These are phyloP conservation scores for Limnephilus lunatus DNA, from an alignment of 2,888 invertebrate genomes.

Conservation along the genomic window DNA sequence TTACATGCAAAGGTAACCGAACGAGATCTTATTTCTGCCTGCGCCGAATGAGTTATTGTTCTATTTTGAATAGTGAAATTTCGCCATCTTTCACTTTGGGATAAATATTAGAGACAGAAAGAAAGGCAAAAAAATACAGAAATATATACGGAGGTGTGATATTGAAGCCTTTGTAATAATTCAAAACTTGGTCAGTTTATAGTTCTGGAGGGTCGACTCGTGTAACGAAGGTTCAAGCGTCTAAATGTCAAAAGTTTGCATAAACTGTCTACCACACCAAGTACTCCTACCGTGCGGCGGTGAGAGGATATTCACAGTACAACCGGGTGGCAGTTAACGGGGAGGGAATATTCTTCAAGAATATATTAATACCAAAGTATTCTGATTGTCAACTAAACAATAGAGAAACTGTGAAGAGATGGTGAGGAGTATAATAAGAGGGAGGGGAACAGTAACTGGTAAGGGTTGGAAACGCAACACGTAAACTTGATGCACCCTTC, in stretches of 20 bases:
- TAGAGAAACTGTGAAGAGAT: slow-evolving; percentile 20
- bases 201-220: slow-evolving; percentile 24
- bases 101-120: neutral
- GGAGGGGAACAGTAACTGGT: neutral
- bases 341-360: neutral
- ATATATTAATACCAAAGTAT: slow-evolving; percentile 28
- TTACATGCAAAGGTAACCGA: neutral
- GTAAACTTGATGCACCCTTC: neutral
- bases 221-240: slow-evolving; percentile 28
- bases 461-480: slow-evolving; percentile 27
- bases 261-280: slow-evolving; percentile 6
- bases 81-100: neutral
- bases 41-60: neutral
- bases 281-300: neutral
- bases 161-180: slow-evolving; percentile 5
- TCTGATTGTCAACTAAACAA: neutral
- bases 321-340: neutral
- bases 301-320: neutral
- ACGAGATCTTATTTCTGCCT: neutral
- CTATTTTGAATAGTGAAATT: neutral
- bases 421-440: neutral
- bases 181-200: slow-evolving; percentile 31
- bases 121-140: neutral
- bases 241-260: slow-evolving; percentile 37
- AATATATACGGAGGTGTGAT: neutral